Evolutionary conservation across 2,113 vertebrate species (phyloP).

Genomic region (Eurystomus gularis): DNA sequence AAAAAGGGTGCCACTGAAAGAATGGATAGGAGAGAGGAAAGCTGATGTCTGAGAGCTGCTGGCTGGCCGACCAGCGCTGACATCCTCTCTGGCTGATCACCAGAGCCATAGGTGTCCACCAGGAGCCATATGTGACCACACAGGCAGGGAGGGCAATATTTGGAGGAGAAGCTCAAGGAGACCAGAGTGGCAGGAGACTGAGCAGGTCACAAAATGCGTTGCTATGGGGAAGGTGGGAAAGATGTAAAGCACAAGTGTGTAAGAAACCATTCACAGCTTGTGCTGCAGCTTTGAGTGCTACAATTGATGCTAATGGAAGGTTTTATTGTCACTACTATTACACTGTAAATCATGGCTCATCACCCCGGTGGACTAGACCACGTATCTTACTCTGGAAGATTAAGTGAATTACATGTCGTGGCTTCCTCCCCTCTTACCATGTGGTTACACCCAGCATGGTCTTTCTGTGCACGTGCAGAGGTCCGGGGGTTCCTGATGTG

Average conservation of each 20-base stretch:
- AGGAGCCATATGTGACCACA: accelerated
- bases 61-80: not conserved
- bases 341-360: not conserved
- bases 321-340: not conserved
- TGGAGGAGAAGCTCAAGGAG: not conserved
- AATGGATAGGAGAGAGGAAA: not conserved
- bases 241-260: not conserved
- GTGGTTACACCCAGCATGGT: not conserved
- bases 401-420: not conserved
- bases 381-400: not conserved
- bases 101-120: not conserved
- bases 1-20: not conserved
- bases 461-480: not conserved
- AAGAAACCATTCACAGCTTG: not conserved
- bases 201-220: not conserved
- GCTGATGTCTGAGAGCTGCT: not conserved
- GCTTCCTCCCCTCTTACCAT: not conserved
- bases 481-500: not conserved
- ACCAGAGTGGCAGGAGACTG: not conserved
- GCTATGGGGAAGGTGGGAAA: not conserved
- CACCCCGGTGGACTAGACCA: not conserved
- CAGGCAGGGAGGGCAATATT: not conserved
- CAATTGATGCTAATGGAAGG: not conserved
- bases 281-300: not conserved
- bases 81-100: not conserved